Evolutionary conservation across 2,888 invertebrate species (phyloP).

Genomic region (Diogma glabrata): DNA sequence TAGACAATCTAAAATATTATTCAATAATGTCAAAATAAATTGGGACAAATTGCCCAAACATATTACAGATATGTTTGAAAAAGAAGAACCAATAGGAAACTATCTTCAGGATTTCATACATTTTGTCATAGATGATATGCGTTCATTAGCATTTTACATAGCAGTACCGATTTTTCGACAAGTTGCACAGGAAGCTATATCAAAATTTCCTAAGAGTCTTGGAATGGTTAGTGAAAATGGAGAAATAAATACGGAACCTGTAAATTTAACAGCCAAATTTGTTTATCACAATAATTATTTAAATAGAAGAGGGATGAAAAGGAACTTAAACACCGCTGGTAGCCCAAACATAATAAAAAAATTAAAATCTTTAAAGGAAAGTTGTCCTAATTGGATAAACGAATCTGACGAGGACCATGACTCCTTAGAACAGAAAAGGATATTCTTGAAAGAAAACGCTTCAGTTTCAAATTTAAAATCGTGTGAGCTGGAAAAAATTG

Average conservation of each 20-base stretch:
- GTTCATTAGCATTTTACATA: conserved; percentile 3
- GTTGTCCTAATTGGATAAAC: conserved; percentile 4
- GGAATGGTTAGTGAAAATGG: not conserved
- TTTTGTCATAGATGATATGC: conserved; percentile 8
- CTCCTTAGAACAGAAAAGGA: not conserved
- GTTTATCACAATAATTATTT: conserved; percentile 4
- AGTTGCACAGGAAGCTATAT: conserved; percentile 2
- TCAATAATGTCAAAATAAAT: not conserved
- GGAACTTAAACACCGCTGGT: not conserved
- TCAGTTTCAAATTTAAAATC: not conserved
- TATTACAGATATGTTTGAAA: not conserved
- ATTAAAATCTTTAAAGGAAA: conserved; percentile 3
- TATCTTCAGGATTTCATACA: conserved; percentile 4
- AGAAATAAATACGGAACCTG: not conserved
- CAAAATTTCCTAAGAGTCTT: conserved; percentile 2
- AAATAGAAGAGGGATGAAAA: not conserved
- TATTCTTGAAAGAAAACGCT: not conserved
- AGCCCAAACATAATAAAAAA: not conserved
- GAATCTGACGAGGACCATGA: not conserved
- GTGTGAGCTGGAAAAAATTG: conserved; percentile 1
- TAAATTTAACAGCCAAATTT: conserved; percentile 3
- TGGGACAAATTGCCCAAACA: conserved; percentile 2
- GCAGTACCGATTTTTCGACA: conserved; percentile 1
- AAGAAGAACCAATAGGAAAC: not conserved
- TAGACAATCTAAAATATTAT: not conserved